A percentile compares a stretch with the other conserved stretches of the same genome.
Evolutionary conservation across 2,888 invertebrate species (phyloP).

Genomic region (Agrotis exclamationis): DNA sequence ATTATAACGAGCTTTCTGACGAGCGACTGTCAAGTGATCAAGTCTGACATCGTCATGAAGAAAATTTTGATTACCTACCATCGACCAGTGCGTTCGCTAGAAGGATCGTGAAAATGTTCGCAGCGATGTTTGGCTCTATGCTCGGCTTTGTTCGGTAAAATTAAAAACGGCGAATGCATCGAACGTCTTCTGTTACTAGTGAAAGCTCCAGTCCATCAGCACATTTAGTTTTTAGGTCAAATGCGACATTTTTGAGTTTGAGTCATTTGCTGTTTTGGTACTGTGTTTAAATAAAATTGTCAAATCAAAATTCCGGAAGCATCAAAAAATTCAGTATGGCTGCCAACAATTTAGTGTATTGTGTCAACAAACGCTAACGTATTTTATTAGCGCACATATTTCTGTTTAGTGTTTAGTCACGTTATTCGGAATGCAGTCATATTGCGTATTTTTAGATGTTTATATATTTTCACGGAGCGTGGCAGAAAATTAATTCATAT

Average conservation of each 20-base stretch:
- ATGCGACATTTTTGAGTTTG: neutral
- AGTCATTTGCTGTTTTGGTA: constrained; percentile 12
- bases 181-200: too few species aligned
- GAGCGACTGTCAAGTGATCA: too few species aligned
- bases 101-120: too few species aligned
- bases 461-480: constrained; percentile 21
- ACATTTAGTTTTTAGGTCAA: constrained; percentile 7
- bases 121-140: too few species aligned
- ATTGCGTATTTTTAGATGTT: constrained; percentile 45
- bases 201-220: too few species aligned
- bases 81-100: too few species aligned
- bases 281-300: constrained; percentile 21
- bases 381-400: constrained; percentile 55
- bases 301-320: constrained; percentile 27
- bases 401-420: constrained; percentile 37
- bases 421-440: constrained; percentile 37
- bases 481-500: constrained; percentile 14
- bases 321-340: constrained; percentile 13
- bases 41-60: too few species aligned
- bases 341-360: constrained; percentile 41
- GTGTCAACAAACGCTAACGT: constrained; percentile 45
- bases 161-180: too few species aligned
- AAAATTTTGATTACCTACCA: too few species aligned
- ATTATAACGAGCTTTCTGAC: too few species aligned
- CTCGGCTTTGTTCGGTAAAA: too few species aligned